Percentiles rank a stretch among this genome's conserved stretches.
Evolutionary conservation across 2,113 vertebrate genomes (phyloP).

Genomic region (Macquaria ambigua): DNA sequence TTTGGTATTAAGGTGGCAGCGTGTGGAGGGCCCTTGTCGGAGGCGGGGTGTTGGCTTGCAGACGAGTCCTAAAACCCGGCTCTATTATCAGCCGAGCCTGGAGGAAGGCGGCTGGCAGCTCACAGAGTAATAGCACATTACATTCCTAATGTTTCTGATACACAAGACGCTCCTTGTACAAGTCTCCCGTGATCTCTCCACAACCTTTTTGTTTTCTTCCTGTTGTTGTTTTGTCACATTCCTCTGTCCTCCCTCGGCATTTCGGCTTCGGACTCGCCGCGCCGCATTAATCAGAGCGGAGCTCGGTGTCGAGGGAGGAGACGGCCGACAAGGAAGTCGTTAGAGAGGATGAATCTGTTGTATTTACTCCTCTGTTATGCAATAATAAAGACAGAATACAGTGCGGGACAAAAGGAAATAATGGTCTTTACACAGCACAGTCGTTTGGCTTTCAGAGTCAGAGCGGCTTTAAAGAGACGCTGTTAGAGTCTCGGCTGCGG

Average conservation of each 20-base stretch:
- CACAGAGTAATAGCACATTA: constrained; percentile 81
- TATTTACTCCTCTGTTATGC: constrained; percentile 67
- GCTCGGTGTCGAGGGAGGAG: constrained; percentile 58
- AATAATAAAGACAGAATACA: constrained; percentile 65
- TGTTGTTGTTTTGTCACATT: constrained; percentile 43
- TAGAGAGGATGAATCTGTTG: constrained; percentile 78
- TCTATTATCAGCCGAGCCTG: constrained; percentile 90
- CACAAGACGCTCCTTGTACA: constrained; percentile 70
- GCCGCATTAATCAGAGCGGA: constrained; percentile 74
- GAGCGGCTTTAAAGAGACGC: constrained; percentile 5
- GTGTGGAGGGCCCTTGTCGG: constrained; percentile 90
- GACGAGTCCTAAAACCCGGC: constrained; percentile 90
- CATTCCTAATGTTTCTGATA: constrained; percentile 86
- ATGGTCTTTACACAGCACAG: constrained; percentile 64
- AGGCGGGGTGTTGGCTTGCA: constrained; percentile 82
- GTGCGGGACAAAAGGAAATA: constrained; percentile 40
- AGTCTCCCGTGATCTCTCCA: constrained; percentile 48
- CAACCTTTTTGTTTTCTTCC: constrained; percentile 36
- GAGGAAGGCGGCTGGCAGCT: constrained; percentile 85
- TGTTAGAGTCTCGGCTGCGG: not conserved
- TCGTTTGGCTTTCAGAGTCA: constrained; percentile 13
- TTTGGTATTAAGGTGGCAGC: constrained; percentile 87
- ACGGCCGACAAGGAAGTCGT: constrained; percentile 73
- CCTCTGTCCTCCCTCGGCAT: constrained; percentile 24
- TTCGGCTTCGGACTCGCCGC: constrained; percentile 55